Base-by-base conservation (phyloP, 2,113 vertebrate species). In the Rhinolophus ferrumequinum region DNA sequence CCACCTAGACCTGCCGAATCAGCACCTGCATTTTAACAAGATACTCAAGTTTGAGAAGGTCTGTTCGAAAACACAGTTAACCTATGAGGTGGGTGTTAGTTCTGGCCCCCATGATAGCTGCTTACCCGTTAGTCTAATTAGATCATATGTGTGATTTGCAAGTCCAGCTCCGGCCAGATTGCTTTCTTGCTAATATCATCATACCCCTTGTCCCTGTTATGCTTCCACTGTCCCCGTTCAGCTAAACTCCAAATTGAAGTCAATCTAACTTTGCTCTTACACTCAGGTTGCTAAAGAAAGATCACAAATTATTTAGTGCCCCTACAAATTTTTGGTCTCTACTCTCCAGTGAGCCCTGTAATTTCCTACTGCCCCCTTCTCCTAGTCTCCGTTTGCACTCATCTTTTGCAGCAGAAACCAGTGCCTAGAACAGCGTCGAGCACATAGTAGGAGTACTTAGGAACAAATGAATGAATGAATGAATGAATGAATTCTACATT, bases 401-500 rank as follows among this genome's bases (percentile, higher is more conserved):
- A 12, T 70, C 79, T 64, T 35, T 35, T n/a, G 28, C 30, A 28
- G 62, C 72, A 87, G 70, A 80, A 66, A 2, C n/a, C 56, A 22
- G 82, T 33, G 30, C 73, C 6, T n/a, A 15, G 54, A 44, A 7
- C 73, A 21, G 88, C 30, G 77, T 80, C 81, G 38, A 8, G 4
- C 33, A 5, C 5, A 0, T 3, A 8, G n/a, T 1, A n/a, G 35
- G 28, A 7, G 0, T 3, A 0, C 8, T 54, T 54, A 3, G 64
- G 8, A 7, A 30, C 30, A 16, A 54, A 18, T 54, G 52, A 11
- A 11, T 0, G 52, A 54, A 54, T 54, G 52, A 54, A 18, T 54
- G 52, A 52, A 22, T 3, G 19, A 47, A 6, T 24, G 26, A 73
- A 9, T 33, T 52, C 62, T 67, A 0, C 38, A 0, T 28, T 38